Conservation (phyloP, 2,113 vertebrate species). For the Lamprologus tigripictilis region DNA sequence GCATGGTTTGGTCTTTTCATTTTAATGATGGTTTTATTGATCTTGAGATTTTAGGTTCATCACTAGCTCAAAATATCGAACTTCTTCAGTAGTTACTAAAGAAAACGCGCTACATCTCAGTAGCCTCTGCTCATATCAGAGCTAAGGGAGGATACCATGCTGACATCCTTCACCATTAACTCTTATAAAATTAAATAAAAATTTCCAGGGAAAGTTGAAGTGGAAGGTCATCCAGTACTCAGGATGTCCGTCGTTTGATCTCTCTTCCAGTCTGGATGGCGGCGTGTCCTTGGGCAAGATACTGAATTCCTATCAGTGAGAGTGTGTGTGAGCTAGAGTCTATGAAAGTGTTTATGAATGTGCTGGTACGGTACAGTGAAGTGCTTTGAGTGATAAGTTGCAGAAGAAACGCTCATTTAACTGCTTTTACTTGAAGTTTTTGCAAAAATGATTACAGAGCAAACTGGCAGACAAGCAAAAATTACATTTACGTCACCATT, state of each 20-base stretch:
- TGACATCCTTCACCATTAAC: not conserved
- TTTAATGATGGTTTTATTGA: not conserved
- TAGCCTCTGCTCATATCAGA: not conserved
- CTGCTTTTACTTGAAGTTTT: not conserved
- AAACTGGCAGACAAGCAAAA: fast-evolving
- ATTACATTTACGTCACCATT: not conserved
- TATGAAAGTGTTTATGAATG: not conserved
- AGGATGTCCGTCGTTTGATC: not conserved
- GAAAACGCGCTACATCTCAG: fast-evolving
- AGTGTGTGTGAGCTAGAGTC: not conserved
- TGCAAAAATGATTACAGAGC: not conserved
- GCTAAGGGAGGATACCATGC: not conserved
- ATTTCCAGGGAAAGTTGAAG: not conserved
- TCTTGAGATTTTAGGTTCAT: not conserved
- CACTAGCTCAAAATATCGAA: not conserved
- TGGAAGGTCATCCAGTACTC: not conserved
- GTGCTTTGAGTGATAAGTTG: not conserved
- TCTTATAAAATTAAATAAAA: not conserved
- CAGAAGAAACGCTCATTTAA: not conserved
- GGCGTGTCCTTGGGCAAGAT: not conserved
- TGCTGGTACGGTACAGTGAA: not conserved
- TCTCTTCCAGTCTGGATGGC: not conserved
- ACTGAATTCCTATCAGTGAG: not conserved
- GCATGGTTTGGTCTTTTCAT: not conserved
- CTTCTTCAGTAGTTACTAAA: not conserved